Evolutionary conservation across 2,888 invertebrate species (phyloP).

Genomic region (Thalpophila matura): DNA sequence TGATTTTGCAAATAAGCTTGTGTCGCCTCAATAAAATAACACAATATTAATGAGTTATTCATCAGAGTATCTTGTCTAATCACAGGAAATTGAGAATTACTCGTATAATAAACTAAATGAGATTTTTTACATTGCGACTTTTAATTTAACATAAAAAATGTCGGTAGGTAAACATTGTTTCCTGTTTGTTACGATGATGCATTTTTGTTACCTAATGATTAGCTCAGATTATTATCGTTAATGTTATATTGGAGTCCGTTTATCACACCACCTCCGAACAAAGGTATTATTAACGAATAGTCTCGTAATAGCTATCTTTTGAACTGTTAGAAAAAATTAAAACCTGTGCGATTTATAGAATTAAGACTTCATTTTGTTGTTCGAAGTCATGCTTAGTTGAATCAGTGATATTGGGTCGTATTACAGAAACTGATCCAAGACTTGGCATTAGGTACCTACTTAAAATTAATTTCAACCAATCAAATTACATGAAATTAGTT

Average conservation of each 20-base stretch:
- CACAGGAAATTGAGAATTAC: constrained; percentile 61
- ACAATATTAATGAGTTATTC: constrained; percentile 39
- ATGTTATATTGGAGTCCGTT: constrained; percentile 39
- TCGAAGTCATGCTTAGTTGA: constrained; percentile 6
- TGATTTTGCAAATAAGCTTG: not conserved
- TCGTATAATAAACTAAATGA: constrained; percentile 65
- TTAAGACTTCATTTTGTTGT: constrained; percentile 6
- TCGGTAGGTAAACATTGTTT: constrained; percentile 54
- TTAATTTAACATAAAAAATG: constrained; percentile 63
- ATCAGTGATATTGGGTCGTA: too few relatives aligned
- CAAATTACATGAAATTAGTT: too few relatives aligned
- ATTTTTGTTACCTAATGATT: constrained; percentile 59
- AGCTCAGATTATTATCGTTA: constrained; percentile 47
- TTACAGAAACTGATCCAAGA: too few relatives aligned
- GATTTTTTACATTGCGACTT: constrained; percentile 63
- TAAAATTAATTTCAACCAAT: too few relatives aligned
- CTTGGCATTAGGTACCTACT: too few relatives aligned
- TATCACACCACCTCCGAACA: constrained; percentile 47
- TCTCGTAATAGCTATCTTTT: constrained; percentile 36
- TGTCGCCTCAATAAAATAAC: constrained; percentile 35
- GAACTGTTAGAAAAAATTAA: constrained; percentile 20
- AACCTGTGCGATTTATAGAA: constrained; percentile 5
- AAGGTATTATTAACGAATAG: constrained; percentile 44
- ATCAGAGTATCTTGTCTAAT: constrained; percentile 41
- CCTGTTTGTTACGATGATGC: constrained; percentile 60